Conservation (phyloP, 2,888 invertebrate species). For the Tetanocera ferruginea region DNA sequence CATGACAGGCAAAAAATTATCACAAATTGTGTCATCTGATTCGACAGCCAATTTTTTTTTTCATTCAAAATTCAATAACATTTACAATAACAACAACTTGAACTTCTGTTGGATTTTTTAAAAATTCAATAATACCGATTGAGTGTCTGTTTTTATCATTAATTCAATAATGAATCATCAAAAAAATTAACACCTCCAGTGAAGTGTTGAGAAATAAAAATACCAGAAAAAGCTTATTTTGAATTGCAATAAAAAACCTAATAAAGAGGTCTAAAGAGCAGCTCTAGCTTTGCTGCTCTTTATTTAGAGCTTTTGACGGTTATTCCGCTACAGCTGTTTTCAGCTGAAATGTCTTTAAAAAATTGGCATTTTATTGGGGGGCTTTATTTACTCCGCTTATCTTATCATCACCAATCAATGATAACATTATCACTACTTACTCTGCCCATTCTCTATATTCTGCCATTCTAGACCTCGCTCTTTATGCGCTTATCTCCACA, state of each 20-base stretch:
- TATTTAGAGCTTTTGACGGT: background rate
- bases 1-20: too few species aligned
- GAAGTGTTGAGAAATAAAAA: background rate
- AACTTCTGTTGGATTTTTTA: too few species aligned
- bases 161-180: slow-evolving; percentile 17
- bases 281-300: background rate
- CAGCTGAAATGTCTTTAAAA: background rate
- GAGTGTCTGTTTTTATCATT: background rate
- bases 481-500: background rate
- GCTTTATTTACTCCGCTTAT: background rate
- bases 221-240: background rate
- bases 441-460: background rate
- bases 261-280: background rate
- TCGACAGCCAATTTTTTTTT: too few species aligned
- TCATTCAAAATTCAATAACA: too few species aligned
- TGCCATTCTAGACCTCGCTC: background rate
- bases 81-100: background rate
- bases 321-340: background rate
- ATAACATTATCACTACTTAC: background rate
- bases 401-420: background rate
- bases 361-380: background rate
- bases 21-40: too few species aligned
- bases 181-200: background rate
- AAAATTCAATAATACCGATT: too few species aligned
- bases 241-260: background rate